Conservation (phyloP, 2,113 vertebrate species). For the Eurystomus gularis region DNA sequence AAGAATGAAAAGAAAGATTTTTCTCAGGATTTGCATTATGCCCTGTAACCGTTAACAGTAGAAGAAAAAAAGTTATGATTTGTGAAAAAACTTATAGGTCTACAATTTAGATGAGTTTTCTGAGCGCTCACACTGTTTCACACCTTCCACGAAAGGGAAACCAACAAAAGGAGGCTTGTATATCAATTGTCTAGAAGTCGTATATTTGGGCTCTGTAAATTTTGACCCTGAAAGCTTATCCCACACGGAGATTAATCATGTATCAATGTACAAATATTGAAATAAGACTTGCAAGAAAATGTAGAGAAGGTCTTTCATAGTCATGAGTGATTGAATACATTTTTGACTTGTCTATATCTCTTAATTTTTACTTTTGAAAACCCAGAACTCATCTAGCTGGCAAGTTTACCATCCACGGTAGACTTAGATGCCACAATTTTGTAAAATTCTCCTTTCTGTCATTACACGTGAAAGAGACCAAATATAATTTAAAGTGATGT, state of each 20-base stretch:
- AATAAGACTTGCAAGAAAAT: neutral
- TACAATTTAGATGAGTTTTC: neutral
- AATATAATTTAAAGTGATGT: neutral
- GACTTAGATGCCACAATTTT: neutral
- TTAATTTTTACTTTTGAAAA: neutral
- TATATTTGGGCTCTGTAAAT: neutral
- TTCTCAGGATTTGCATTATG: neutral
- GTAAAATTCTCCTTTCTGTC: neutral
- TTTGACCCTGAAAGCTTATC: neutral
- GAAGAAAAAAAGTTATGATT: neutral
- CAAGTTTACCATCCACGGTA: neutral
- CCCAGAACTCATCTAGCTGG: neutral
- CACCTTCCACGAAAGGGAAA: neutral
- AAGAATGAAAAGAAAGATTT: neutral
- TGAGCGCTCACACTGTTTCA: neutral
- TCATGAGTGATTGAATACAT: accelerated
- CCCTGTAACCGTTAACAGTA: neutral
- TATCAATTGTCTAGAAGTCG: neutral
- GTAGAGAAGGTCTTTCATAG: neutral
- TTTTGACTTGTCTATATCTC: neutral
- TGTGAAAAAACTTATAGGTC: neutral
- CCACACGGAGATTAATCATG: neutral
- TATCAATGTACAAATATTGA: neutral
- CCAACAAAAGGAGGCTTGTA: neutral
- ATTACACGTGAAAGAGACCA: neutral